Evolutionary conservation across 2,797 vertebrate species (phyloP).

Genomic region (Galaxias olidus): DNA sequence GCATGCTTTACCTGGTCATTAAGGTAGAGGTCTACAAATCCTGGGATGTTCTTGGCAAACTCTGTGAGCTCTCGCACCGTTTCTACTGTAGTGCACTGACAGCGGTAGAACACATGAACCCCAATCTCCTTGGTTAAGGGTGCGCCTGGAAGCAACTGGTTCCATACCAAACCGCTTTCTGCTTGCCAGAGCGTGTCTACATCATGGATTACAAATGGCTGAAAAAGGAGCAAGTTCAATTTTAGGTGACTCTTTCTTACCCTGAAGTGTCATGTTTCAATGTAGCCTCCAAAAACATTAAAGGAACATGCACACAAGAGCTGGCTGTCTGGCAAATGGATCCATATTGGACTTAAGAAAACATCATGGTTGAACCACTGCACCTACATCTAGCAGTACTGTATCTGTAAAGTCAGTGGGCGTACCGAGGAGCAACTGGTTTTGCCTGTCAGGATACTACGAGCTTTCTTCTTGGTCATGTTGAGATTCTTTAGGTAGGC

Average conservation of each 20-base stretch:
- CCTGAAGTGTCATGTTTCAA: no score
- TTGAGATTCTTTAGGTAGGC: conserved; percentile 97
- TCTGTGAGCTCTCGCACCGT: conserved; percentile 96
- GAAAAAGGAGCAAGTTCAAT: conserved; percentile 23
- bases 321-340: no score
- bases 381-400: no score
- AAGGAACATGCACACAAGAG: no score
- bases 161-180: conserved; percentile 95
- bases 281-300: no score
- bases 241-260: background rate
- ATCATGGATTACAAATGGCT: conserved; percentile 99
- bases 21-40: conserved; percentile 91
- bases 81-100: conserved; percentile 97
- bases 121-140: conserved; percentile 96
- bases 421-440: conserved; percentile 89
- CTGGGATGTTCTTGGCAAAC: conserved; percentile 99
- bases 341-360: background rate
- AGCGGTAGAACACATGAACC: conserved; percentile 97
- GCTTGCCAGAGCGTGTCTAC: conserved; percentile 97
- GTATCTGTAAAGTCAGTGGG: background rate
- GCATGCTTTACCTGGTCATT: conserved; percentile 85
- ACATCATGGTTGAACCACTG: background rate
- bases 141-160: conserved; percentile 87
- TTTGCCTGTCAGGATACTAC: conserved; percentile 94
- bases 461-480: conserved; percentile 99